Evolutionary conservation across 2,113 vertebrate species (phyloP).

Genomic region (Etheostoma cragini): DNA sequence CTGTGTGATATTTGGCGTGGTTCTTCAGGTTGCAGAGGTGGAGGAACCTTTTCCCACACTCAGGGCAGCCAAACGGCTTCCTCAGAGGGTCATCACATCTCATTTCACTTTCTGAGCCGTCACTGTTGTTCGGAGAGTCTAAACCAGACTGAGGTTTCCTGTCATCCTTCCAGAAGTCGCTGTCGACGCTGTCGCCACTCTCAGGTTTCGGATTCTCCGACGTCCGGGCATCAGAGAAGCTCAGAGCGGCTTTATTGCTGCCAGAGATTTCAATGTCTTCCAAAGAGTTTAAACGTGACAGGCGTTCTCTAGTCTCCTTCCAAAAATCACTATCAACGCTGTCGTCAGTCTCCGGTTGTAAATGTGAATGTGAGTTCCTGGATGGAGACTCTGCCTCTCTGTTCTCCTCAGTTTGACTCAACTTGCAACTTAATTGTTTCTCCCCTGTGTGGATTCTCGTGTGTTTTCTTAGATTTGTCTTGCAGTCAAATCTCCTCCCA

Average conservation of each 20-base stretch:
- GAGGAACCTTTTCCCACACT: not conserved
- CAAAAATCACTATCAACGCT: not conserved
- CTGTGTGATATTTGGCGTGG: not conserved
- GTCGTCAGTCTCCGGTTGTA: not conserved
- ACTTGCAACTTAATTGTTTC: too few species aligned
- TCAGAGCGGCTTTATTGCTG: too few species aligned
- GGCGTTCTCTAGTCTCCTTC: not conserved
- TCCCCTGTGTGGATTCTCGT: too few species aligned
- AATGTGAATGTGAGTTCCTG: not conserved
- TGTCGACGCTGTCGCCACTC: not conserved
- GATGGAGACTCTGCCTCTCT: too few species aligned
- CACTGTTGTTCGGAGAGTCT: not conserved
- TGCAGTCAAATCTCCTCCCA: too few species aligned
- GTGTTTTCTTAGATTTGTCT: too few species aligned
- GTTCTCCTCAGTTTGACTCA: not conserved
- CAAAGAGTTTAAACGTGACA: too few species aligned
- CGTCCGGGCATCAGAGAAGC: not conserved
- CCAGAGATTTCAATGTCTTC: too few species aligned
- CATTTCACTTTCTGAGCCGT: not conserved
- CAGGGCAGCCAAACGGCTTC: not conserved
- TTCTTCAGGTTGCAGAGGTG: not conserved
- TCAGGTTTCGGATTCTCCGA: not conserved
- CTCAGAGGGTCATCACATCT: too few species aligned
- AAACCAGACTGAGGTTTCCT: not conserved
- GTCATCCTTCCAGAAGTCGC: constrained; percentile 22